Evolutionary conservation across 2,888 invertebrate genomes (phyloP), one percentile per base, ranked within the genome.

Genomic region (Eupithecia pulchellata): DNA sequence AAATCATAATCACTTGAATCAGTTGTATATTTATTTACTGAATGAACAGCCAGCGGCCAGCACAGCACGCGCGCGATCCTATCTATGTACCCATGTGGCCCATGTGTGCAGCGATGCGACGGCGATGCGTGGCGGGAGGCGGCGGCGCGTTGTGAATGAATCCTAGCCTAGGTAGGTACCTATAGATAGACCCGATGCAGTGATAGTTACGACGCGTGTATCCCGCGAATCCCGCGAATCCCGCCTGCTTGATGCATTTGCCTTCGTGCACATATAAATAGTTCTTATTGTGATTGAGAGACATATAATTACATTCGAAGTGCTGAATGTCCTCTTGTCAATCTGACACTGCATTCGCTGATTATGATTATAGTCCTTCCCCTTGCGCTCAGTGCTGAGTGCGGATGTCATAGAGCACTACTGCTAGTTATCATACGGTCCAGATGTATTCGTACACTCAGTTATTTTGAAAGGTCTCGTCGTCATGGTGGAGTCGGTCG

Each of bases 381-480:
- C 25, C 52, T 11, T 11, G n/a, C 32, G 30, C 30, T n/a, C 0
- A 32, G 20, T 5, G 20, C 0, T 2, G 61, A 34, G n/a, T n/a
- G 34, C 20, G n/a, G 39, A 60, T 66, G 72, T 72, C 68, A 32
- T 72, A 69, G 66, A 68, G n/a, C n/a, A 64, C 71, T 32, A 30
- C 68, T 60, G 63, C 30, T 29, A 11, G 52, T 36, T 60, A 55
- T n/a, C 34, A 30, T 57, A 66, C 57, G 30, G 27, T 27, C 25
- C 14, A 30, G 55, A 42, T 66, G 60, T 72, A 69, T 72, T 72
- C 66, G 30, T 36, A 25, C 27, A 34, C 34, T 13, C 58, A 52
- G 65, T 32, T 72, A 72, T 66, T 72, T 66, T 69, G 58, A 69
- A 72, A 64, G 58, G 34, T 64, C 52, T 72, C 65, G 57, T 65